Base-by-base conservation (phyloP, 2,797 vertebrate species). In the Poeciliopsis gracilis region DNA sequence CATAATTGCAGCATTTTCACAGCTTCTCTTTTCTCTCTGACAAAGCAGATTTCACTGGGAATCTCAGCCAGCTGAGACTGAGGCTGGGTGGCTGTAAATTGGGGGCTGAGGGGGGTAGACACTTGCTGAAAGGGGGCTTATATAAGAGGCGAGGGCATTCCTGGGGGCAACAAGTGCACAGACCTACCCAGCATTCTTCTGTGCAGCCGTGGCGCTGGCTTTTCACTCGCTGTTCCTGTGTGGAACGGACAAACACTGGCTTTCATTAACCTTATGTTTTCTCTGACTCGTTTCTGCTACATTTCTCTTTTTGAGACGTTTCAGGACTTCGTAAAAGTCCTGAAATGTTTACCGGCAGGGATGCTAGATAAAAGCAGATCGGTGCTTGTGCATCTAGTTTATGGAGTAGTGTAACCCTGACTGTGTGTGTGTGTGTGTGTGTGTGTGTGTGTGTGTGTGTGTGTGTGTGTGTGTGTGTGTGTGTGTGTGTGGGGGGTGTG, bases 111-210 rank as follows among this genome's bases (percentile, higher is more conserved):
- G 85, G 78, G 77, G 15, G 15, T 2, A 2, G 7, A n/a, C 73
- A 46, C 41, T 43, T 43, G n/a, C 2, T 47, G 33, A 72, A 63
- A 83, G 23, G 38, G 55, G 82, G 18, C 73, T 93, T 88, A 86
- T 70, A 81, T 88, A 91, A 92, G 86, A 82, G 87, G 82, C 84
- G 0, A 78, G 87, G 89, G 86, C 78, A 87, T 88, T 92, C 83
- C 87, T 75, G 83, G 86, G 80, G 66, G 82, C 87, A 85, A 78
- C 80, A 73, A 90, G 90, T 88, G 76, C 36, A 12, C 81, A 78
- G 78, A 76, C 88, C 59, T 92, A 88, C 87, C 89, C 87, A 88
- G 90, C 89, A 92, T 93, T 93, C 93, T 88, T 90, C 87, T 70
- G 73, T 53, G 76, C 80, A 69, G 76, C 78, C 7, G 72, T 63